Base-by-base conservation (phyloP, 1,140 invertebrate genomes). In the Augochlora pura region DNA sequence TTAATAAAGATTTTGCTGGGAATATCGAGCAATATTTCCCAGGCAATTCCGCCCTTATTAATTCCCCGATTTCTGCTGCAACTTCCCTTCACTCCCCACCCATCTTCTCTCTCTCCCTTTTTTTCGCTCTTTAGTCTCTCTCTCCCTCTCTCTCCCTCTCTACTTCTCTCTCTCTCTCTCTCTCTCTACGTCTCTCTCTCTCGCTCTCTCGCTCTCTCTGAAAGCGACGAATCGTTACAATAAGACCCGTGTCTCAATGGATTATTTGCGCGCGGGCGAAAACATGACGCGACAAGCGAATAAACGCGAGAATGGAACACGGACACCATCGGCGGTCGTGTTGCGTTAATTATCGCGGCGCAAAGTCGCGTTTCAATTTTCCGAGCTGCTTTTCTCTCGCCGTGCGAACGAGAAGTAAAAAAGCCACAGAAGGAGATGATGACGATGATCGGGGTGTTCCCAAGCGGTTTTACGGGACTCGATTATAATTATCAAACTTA, bases 1-100 rank as follows among this genome's bases (percentile, higher is more conserved):
- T 57, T 57, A 57, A 57, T 57, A 57, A 57, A 21, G 54, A 57
- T n/a, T 59, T 59, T 63, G 62, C 65, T 67, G 54, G 60, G 54
- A n/a, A n/a, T 57, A n/a, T n/a, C 54, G 54, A n/a, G n/a, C 18
- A n/a, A 57, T 8, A 57, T 57, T 57, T 57, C 54, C 21, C 21
- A 57, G 21, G 18, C 18, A 5, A 16, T 52, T 52, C 0, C n/a
- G 8, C 54, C 49, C 54, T 57, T 57, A 57, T n/a, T 57, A 57
- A 57, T 57, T 21, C 54, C 21, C 7, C n/a, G 21, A 57, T 57
- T 57, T 57, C n/a, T 16, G 21, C 54, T 21, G 9, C 54, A n/a
- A n/a, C 18, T n/a, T 57, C n/a, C 10, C 42, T 12, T 46, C 12
- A 32, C 14, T 46, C 42, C 14, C 10, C 42, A 0, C 54, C 0